A percentile compares a stretch with the other conserved stretches of the same genome.
phyloP scores from a whole-genome alignment of 2,888 invertebrate genomes.

The Drosophila infuscata region DNA sequence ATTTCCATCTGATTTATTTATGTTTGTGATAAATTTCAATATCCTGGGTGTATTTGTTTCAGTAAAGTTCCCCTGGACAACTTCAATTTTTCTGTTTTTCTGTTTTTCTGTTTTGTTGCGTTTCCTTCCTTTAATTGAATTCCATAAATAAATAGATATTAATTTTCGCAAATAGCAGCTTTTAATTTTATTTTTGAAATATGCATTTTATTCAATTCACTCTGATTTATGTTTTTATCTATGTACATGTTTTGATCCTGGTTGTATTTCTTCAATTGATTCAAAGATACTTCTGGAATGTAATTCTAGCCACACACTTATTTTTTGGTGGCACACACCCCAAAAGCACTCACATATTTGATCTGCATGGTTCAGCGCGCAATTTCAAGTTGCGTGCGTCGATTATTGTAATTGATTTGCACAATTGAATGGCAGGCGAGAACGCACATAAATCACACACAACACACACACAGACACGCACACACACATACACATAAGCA shows the following conservation, averaged over 20 bases:
- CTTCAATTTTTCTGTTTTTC: background rate
- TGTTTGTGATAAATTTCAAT: background rate
- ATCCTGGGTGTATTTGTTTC: background rate
- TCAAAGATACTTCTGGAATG: background rate
- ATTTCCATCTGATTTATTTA: background rate
- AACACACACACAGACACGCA: slow-evolving; percentile 43
- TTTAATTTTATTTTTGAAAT: background rate
- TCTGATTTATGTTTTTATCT: background rate
- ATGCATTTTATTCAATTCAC: background rate
- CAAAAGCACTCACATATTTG: slow-evolving; percentile 17
- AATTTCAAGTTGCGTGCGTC: slow-evolving; percentile 64
- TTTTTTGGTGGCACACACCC: too few species aligned
- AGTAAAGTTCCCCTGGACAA: background rate
- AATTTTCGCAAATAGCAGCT: background rate
- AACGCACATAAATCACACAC: slow-evolving; percentile 71
- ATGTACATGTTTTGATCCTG: background rate
- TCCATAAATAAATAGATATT: background rate
- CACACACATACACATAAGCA: slow-evolving; percentile 1
- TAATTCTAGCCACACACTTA: background rate
- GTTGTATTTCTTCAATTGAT: background rate
- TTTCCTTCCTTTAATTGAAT: background rate
- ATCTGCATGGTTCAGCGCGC: slow-evolving; percentile 57
- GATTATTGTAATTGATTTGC: slow-evolving; percentile 80
- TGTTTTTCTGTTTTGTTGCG: background rate
- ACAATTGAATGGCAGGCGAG: slow-evolving; percentile 76